Base-by-base conservation (phyloP, 2,888 invertebrate species). In the Apoda limacodes region DNA sequence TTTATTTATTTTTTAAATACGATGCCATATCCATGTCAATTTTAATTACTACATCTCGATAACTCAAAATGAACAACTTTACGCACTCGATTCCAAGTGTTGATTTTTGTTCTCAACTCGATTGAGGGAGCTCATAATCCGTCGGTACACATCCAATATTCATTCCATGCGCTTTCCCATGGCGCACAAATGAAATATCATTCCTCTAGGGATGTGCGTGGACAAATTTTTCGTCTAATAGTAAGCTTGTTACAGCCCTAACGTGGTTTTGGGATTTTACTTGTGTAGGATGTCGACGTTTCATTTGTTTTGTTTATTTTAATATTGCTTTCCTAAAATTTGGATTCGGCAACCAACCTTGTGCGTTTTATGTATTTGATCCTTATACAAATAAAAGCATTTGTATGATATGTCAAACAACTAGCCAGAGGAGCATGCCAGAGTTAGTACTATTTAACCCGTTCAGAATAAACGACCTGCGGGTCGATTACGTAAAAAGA, bases 81-180 rank as follows among this genome's bases (percentile, higher is more conserved):
- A n/a, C 60, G 42, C 45, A 40, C 40, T 40, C 44, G 47, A 45
- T 45, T 51, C 50, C 41, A 53, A 62, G 64, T 78, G 78, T 78
- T 78, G 76, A 78, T 78, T 78, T 78, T 76, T 68, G 67, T 75
- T 61, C 76, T 78, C 65, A 76, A 44, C 56, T 37, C 40, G 41
- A 49, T 48, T 48, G 52, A 38, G 36, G 38, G 33, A 20, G 23
- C 9, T 4, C n/a, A 3, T 24, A 5, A 7, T 45, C 35, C 31
- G 40, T 32, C 34, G n/a, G 13, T 14, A 29, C n/a, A 28, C 32
- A 45, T 38, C 39, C 41, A 40, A 46, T 51, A 50, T 55, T 54
- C 52, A 59, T 56, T 52, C 56, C 45, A 44, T 43, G 35, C 47
- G 48, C 46, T 60, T 69, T 70, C 72, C 69, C 71, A 67, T 51